These are phyloP conservation scores for Plecturocebus donacophilus DNA, from an alignment of 2,113 vertebrate genomes.

Conservation along the genomic window DNA sequence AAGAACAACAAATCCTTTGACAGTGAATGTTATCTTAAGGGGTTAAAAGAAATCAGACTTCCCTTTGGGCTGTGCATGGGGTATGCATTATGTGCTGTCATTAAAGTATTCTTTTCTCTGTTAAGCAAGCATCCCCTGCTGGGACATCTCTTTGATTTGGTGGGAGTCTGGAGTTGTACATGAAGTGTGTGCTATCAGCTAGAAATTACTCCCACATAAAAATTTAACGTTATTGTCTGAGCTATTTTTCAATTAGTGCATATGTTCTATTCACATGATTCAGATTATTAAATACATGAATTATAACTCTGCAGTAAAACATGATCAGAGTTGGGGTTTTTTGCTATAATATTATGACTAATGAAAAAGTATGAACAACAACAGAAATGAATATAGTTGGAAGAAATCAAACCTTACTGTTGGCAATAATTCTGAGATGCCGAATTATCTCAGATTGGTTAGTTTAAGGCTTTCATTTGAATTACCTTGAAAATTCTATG, in stretches of 20 bases:
- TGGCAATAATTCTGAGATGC: constrained; percentile 18
- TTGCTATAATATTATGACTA: constrained; percentile 29
- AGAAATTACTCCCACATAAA: constrained; percentile 59
- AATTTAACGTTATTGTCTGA: constrained; percentile 43
- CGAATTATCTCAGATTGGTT: background rate
- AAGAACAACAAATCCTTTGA: constrained; percentile 42
- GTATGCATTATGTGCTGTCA: constrained; percentile 49
- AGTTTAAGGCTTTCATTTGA: constrained; percentile 31
- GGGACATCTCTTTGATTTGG: constrained; percentile 64
- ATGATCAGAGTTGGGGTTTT: background rate
- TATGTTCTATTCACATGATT: constrained; percentile 59
- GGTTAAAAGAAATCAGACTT: constrained; percentile 54
- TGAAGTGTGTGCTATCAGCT: constrained; percentile 55
- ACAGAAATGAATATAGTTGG: constrained; percentile 38
- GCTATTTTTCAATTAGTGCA: constrained; percentile 60
- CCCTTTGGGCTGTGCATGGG: constrained; percentile 35
- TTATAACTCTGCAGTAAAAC: constrained; percentile 54
- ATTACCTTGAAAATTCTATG: constrained; percentile 4
- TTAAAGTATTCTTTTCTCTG: constrained; percentile 67
- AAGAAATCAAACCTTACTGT: constrained; percentile 42
- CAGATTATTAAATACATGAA: constrained; percentile 49
- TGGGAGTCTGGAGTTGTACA: constrained; percentile 52
- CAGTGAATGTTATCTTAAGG: constrained; percentile 47
- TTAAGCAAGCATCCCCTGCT: constrained; percentile 66
- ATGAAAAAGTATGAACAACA: constrained; percentile 41